A percentile compares a stretch with the other conserved stretches of the same genome.
Conservation (phyloP, 2,797 vertebrate genomes). For the Lutra lutra region DNA sequence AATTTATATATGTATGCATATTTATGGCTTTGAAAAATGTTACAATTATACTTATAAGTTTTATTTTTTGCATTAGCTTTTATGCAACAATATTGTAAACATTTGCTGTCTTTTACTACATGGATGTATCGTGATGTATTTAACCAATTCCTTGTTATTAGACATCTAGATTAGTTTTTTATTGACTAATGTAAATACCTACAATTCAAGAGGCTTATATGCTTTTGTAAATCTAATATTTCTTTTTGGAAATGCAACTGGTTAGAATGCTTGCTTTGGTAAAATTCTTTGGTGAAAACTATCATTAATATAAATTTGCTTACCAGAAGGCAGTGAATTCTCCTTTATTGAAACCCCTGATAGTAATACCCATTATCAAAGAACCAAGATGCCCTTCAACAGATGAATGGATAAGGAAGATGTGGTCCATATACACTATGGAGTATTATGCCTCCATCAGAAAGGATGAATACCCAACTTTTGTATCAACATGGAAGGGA, state of each 20-base stretch:
- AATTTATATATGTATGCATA: background rate
- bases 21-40: constrained; percentile 35
- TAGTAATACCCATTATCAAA: background rate
- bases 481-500: too few relatives aligned
- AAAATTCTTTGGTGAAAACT: constrained; percentile 31
- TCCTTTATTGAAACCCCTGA: background rate
- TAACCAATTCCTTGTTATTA: constrained; percentile 21
- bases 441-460: too few relatives aligned
- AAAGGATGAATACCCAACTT: too few relatives aligned
- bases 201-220: background rate
- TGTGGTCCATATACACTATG: too few relatives aligned
- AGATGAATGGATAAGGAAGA: too few relatives aligned
- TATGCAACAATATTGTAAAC: background rate
- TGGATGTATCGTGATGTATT: background rate
- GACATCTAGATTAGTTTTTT: constrained; percentile 1
- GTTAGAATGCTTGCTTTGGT: constrained; percentile 4
- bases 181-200: constrained; percentile 1
- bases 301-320: background rate
- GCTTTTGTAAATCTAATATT: background rate
- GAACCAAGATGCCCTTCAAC: too few relatives aligned
- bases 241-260: background rate
- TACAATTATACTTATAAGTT: constrained; percentile 29
- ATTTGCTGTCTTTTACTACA: background rate
- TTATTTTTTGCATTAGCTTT: constrained; percentile 48
- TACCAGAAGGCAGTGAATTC: background rate